Evolutionary conservation across 2,113 vertebrate species (phyloP), one percentile per base, ranked within the genome.

Genomic region (cattle (Bos taurus)): DNA sequence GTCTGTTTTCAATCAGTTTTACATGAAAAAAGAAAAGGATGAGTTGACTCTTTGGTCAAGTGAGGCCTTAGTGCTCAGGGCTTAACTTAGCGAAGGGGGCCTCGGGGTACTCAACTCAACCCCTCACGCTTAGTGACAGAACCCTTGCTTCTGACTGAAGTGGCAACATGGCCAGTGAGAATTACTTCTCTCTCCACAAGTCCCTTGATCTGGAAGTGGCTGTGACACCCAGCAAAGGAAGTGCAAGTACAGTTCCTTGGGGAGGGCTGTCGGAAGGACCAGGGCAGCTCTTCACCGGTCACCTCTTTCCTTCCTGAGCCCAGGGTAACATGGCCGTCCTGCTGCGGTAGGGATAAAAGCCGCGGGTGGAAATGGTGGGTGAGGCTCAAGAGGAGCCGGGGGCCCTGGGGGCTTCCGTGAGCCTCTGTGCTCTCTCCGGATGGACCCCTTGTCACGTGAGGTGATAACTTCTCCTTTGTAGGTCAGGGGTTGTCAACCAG

Each of bases 281-380:
- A 4, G 7, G 7, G 36, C 3, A 0, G 5, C 2, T 64, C 50
- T 10, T 50, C 48, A 3, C 16, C 7, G 33, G 5, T 30, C 17
- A 28, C 7, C n/a, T 77, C 21, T 57, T 23, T 23, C 52, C 50
- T 21, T 57, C 36, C 83, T 11, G 33, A 28, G 52, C 40, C 5
- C 14, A 64, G 52, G 23, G 46, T 3, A 23, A 33, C 46, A 2
- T 7, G 5, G 88, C 12, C n/a, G 1, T 46, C 57, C 50, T 9
- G 50, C 25, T 2, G 10, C 13, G 1, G 5, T 0, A 6, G 19
- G 17, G 4, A 36, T 7, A 19, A 54, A 57, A 28, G 7, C 25
- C 3, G 8, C 2, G 1, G 21, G 62, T 48, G 19, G 26, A 46
- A 23, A 2, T 1, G 13, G 48, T 52, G 48, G 48, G 6, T 4